A percentile compares a stretch with the other conserved stretches of the same genome.
These are phyloP conservation scores for Sinocyclocheilus rhinocerous DNA, from an alignment of 2,113 vertebrate species.

Conservation along the genomic window DNA sequence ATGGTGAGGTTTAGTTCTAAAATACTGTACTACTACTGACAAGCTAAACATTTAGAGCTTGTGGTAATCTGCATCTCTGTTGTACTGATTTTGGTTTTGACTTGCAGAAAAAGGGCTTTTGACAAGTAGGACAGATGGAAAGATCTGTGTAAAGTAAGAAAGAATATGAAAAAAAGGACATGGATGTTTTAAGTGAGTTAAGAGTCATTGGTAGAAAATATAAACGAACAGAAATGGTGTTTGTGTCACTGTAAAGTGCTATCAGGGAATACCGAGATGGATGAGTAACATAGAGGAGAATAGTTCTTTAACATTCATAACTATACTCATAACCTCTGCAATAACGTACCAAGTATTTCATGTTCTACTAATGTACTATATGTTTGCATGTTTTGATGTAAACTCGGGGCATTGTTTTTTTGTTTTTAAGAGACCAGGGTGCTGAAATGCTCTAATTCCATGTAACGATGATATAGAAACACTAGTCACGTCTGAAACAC, in stretches of 20 bases:
- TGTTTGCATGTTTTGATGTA: slow-evolving; percentile 41
- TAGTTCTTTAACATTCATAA: slow-evolving; percentile 27
- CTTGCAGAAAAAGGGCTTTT: slow-evolving; percentile 37
- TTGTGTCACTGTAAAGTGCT: slow-evolving; percentile 48
- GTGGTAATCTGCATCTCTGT: slow-evolving; percentile 37
- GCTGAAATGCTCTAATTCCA: slow-evolving; percentile 35
- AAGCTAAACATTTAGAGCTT: slow-evolving; percentile 48
- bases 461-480: slow-evolving; percentile 46
- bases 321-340: slow-evolving; percentile 31
- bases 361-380: slow-evolving; percentile 49
- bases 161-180: neutral
- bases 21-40: slow-evolving; percentile 65
- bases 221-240: slow-evolving; percentile 16
- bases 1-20: slow-evolving; percentile 39
- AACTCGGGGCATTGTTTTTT: slow-evolving; percentile 23
- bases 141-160: slow-evolving; percentile 29
- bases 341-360: slow-evolving; percentile 44
- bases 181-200: too few relatives aligned
- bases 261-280: slow-evolving; percentile 36
- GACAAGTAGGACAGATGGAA: slow-evolving; percentile 10
- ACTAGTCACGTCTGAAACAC: slow-evolving; percentile 43
- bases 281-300: neutral
- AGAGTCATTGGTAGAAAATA: slow-evolving; percentile 28
- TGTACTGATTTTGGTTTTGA: slow-evolving; percentile 15
- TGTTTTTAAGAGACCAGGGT: slow-evolving; percentile 8